Evolutionary conservation across 2,113 vertebrate genomes (phyloP).

Genomic region (Opisthocomus hoazin): DNA sequence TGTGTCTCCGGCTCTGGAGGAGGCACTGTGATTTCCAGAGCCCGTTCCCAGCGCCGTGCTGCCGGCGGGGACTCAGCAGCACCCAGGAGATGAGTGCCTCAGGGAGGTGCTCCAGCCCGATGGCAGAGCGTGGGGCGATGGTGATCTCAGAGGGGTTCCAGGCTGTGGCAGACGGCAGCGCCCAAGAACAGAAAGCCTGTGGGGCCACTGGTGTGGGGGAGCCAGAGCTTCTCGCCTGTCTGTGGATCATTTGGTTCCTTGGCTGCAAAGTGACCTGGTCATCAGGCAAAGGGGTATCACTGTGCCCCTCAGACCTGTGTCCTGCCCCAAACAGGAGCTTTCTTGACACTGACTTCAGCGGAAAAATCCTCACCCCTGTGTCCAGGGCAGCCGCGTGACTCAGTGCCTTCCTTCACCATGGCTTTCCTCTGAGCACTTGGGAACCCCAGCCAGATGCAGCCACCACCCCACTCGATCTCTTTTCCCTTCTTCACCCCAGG

Average conservation of each 20-base stretch:
- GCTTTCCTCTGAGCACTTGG: not conserved
- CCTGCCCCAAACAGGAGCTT: not conserved
- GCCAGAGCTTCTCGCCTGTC: not conserved
- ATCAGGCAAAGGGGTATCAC: not conserved
- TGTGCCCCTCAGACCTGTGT: not conserved
- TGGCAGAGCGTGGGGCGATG: not conserved
- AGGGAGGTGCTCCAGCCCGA: not conserved
- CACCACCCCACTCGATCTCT: not conserved
- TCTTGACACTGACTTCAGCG: not conserved
- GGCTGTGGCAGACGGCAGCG: not conserved
- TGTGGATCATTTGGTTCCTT: not conserved
- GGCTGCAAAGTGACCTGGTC: not conserved
- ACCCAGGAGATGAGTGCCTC: not conserved
- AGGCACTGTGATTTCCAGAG: not conserved
- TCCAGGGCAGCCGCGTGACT: not conserved
- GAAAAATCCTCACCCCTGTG: not conserved
- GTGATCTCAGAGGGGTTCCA: not conserved
- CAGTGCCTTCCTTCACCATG: not conserved
- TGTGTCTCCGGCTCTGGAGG: not conserved
- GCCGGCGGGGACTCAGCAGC: not conserved
- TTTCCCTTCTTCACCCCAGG: not conserved
- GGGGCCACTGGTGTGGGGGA: not conserved
- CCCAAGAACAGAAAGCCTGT: fast-evolving
- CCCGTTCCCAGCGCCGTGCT: fast-evolving
- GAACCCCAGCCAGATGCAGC: not conserved